Conservation (phyloP, 2,797 vertebrate genomes). For the Danionella dracula region DNA sequence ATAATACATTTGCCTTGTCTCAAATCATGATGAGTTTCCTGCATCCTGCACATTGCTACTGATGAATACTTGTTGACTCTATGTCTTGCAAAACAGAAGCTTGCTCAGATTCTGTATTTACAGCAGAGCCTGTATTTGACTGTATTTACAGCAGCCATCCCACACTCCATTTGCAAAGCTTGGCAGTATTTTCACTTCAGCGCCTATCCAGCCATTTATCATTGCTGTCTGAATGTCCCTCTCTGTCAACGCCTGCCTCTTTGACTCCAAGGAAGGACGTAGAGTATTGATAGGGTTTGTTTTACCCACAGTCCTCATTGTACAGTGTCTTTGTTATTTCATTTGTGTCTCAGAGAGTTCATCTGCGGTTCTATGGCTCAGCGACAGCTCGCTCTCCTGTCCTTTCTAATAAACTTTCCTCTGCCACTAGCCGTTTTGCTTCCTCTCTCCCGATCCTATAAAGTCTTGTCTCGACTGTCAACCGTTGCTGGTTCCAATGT, state of each 20-base stretch:
- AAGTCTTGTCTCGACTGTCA: slow-evolving; percentile 2
- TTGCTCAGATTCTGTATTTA: slow-evolving; percentile 3
- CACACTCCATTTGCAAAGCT: slow-evolving; percentile 12
- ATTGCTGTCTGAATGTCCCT: slow-evolving; percentile 13
- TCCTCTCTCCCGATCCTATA: slow-evolving; percentile 2
- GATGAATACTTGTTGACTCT: too few species aligned
- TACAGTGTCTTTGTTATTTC: slow-evolving; percentile 32
- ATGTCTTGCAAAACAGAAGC: slow-evolving; percentile 4
- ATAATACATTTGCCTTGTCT: too few species aligned
- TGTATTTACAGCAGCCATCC: too few species aligned
- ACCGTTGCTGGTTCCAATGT: slow-evolving; percentile 24
- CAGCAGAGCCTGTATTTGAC: background rate
- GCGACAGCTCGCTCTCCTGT: slow-evolving; percentile 1
- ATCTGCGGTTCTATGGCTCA: background rate
- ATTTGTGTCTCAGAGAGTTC: slow-evolving; percentile 1
- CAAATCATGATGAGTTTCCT: too few species aligned
- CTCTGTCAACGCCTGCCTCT: slow-evolving; percentile 8
- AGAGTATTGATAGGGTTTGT: slow-evolving; percentile 25
- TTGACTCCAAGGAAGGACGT: slow-evolving; percentile 26
- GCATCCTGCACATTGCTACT: too few species aligned
- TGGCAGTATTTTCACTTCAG: slow-evolving; percentile 19
- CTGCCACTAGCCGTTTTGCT: background rate
- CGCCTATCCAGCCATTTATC: slow-evolving; percentile 17
- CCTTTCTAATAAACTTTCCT: slow-evolving; percentile 16
- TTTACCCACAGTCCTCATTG: slow-evolving; percentile 18